These are phyloP conservation scores for Thunnus albacares DNA, from an alignment of 2,797 vertebrate species.

Conservation along the genomic window DNA sequence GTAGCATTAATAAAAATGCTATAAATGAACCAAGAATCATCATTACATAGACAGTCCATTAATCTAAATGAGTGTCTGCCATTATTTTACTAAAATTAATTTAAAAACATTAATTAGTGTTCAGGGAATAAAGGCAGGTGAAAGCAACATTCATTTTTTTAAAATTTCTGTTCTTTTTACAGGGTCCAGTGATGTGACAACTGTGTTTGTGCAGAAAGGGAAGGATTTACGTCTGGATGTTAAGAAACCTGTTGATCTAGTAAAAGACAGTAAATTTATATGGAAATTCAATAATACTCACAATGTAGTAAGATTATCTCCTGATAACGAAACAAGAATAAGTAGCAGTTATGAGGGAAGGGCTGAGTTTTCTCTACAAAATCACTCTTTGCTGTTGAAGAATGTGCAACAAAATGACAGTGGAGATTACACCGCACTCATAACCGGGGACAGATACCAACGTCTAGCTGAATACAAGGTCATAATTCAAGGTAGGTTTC, in stretches of 20 bases:
- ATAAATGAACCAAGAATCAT: too few species aligned
- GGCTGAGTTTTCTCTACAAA: background rate
- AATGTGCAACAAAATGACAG: conserved; percentile 39
- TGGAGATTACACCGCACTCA: background rate
- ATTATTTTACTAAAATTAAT: too few species aligned
- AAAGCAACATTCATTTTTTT: too few species aligned
- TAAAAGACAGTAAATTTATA: fast-evolving
- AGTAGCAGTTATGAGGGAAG: background rate
- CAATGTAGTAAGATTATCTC: background rate
- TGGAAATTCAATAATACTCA: conserved; percentile 10
- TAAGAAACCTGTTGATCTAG: fast-evolving
- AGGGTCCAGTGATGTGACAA: conserved; percentile 11
- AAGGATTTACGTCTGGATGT: conserved; percentile 27
- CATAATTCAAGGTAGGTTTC: conserved; percentile 58
- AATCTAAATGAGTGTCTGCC: too few species aligned
- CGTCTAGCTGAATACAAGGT: conserved; percentile 11
- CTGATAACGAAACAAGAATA: too few species aligned
- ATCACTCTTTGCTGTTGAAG: conserved; percentile 51
- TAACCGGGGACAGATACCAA: fast-evolving
- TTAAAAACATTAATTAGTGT: too few species aligned
- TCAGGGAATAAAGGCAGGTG: too few species aligned
- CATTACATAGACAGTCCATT: too few species aligned
- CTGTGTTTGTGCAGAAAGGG: conserved; percentile 31
- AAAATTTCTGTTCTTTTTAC: background rate
- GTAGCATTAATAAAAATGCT: too few species aligned